Evolutionary conservation across 35 echinoderm and acorn worm genomes (phyloP).

Genomic region (Heliocidaris tuberculata): DNA sequence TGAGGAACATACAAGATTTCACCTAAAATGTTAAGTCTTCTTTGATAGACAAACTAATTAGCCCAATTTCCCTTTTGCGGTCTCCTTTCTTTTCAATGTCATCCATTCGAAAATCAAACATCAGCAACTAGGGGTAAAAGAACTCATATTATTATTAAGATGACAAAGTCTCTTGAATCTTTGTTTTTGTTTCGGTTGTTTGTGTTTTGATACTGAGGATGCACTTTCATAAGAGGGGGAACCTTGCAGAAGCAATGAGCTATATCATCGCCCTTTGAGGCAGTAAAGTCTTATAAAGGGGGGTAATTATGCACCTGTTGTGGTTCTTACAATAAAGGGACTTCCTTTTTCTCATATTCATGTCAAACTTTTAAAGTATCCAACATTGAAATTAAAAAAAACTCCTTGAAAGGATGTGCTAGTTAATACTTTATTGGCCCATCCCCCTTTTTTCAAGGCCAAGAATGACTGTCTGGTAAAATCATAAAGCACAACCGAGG

Average conservation of each 20-base stretch:
- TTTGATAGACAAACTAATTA: too few species aligned
- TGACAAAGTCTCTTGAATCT: neutral
- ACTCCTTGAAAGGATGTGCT: neutral
- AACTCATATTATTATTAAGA: too few species aligned
- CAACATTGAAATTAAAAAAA: neutral
- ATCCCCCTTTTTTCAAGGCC: neutral
- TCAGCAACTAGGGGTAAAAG: neutral
- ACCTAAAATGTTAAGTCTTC: too few species aligned
- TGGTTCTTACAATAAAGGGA: neutral
- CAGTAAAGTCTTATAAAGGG: neutral
- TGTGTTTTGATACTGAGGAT: neutral
- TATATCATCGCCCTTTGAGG: neutral
- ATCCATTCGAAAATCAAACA: too few species aligned
- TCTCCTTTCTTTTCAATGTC: too few species aligned
- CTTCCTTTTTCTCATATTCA: neutral
- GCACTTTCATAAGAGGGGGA: neutral
- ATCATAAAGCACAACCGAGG: too few species aligned
- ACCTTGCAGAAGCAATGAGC: neutral
- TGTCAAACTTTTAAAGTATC: neutral
- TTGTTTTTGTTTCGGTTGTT: neutral
- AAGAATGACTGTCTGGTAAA: neutral
- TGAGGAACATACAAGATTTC: too few species aligned
- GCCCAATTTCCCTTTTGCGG: too few species aligned
- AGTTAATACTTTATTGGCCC: neutral
- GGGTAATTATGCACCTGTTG: neutral